Conservation (phyloP, 2,888 invertebrate genomes). For the Hirtodrosophila trivittata region DNA sequence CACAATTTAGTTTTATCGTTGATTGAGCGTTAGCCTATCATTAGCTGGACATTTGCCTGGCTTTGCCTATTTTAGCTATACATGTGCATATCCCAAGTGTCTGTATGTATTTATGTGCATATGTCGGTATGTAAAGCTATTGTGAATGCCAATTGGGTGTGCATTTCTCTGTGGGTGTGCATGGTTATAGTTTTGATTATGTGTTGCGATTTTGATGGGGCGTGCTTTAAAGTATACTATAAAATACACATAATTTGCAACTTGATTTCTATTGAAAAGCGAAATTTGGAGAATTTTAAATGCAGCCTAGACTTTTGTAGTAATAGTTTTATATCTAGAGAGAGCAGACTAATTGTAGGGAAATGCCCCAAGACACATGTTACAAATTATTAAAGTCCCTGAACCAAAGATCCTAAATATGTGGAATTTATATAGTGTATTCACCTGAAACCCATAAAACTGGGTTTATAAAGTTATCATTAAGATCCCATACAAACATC, state of each 20-base stretch:
- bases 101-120: conserved; percentile 30
- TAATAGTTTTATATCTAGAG: no score
- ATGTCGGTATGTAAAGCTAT: conserved; percentile 20
- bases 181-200: conserved; percentile 32
- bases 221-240: neutral
- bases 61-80: conserved; percentile 33
- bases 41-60: conserved; percentile 67
- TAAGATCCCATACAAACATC: no score
- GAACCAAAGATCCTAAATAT: no score
- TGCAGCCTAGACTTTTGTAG: no score
- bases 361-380: no score
- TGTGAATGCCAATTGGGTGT: conserved; percentile 39
- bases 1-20: conserved; percentile 77
- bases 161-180: conserved; percentile 35
- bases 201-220: conserved; percentile 17
- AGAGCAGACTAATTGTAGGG: no score
- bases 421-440: no score
- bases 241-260: conserved; percentile 13
- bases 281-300: no score
- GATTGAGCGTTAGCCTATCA: conserved; percentile 77
- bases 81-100: conserved; percentile 15
- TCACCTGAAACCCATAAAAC: no score
- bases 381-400: no score
- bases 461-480: no score
- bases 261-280: no score